Evolutionary conservation across 2,888 invertebrate species (phyloP).

Genomic region (Dolichomitus sp.): DNA sequence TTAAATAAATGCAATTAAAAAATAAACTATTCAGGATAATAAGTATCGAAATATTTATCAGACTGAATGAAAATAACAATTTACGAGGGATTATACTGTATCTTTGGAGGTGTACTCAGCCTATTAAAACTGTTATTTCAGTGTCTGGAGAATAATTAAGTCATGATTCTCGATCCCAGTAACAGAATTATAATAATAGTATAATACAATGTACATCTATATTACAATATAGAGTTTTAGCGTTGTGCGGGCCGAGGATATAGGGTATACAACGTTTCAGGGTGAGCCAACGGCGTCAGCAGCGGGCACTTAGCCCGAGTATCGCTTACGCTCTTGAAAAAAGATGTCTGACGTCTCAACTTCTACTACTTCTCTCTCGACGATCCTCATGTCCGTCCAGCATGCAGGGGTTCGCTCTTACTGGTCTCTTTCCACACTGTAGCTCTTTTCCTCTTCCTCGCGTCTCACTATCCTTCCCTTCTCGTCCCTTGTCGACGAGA

Average conservation of each 20-base stretch:
- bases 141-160: conserved; percentile 18
- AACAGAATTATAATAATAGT: conserved; percentile 52
- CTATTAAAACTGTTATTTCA: not conserved
- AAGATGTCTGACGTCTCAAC: conserved; percentile 75
- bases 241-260: conserved; percentile 56
- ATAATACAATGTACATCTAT: conserved; percentile 44
- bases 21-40: too few species aligned
- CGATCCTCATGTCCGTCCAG: conserved; percentile 44
- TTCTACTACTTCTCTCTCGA: conserved; percentile 69
- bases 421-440: conserved; percentile 49
- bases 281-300: conserved; percentile 59
- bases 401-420: conserved; percentile 30
- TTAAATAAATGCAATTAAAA: too few species aligned
- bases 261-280: conserved; percentile 37
- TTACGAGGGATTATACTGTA: not conserved
- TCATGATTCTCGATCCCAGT: conserved; percentile 19
- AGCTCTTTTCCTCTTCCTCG: conserved; percentile 59
- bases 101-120: not conserved
- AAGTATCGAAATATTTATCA: not conserved
- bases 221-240: conserved; percentile 26
- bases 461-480: conserved; percentile 45
- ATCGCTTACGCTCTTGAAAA: conserved; percentile 80
- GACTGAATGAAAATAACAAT: not conserved
- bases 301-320: conserved; percentile 79
- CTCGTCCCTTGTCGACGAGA: conserved; percentile 64